Evolutionary conservation across 2,113 vertebrate genomes (phyloP).

Genomic region (Hippocampus abdominalis): DNA sequence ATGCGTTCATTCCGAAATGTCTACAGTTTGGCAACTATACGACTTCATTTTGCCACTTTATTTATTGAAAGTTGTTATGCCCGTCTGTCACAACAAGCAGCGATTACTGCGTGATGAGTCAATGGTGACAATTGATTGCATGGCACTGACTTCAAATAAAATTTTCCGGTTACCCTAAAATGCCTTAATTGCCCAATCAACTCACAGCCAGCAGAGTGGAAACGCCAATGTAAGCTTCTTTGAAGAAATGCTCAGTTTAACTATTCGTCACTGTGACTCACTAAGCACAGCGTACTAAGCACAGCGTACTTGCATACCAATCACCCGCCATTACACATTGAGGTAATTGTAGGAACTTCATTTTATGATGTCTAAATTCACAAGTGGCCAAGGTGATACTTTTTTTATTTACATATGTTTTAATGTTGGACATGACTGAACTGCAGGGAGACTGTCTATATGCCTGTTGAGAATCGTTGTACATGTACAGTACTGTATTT

Average conservation of each 20-base stretch:
- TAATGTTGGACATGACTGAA: too few species aligned
- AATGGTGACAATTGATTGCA: neutral
- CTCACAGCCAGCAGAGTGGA: slow-evolving; percentile 50
- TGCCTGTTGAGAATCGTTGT: too few species aligned
- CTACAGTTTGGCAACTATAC: neutral
- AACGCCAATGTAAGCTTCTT: slow-evolving; percentile 27
- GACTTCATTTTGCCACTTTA: neutral
- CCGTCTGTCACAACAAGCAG: too few species aligned
- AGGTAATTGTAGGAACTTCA: neutral
- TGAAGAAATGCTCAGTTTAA: neutral
- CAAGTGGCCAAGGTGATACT: neutral
- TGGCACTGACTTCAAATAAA: slow-evolving; percentile 29
- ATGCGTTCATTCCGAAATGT: neutral
- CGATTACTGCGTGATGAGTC: neutral
- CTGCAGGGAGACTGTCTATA: too few species aligned
- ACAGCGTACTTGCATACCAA: neutral
- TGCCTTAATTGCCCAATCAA: slow-evolving; percentile 48
- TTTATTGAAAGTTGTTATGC: neutral
- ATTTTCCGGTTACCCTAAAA: slow-evolving; percentile 42
- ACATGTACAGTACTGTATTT: too few species aligned
- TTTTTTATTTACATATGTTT: too few species aligned
- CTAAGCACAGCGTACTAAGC: neutral
- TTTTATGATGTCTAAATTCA: neutral
- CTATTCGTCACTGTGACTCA: neutral
- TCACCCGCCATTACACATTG: neutral